Percentiles rank a stretch among this genome's conserved stretches.
Conservation (phyloP, 2,797 vertebrate genomes). For the Periparus ater region DNA sequence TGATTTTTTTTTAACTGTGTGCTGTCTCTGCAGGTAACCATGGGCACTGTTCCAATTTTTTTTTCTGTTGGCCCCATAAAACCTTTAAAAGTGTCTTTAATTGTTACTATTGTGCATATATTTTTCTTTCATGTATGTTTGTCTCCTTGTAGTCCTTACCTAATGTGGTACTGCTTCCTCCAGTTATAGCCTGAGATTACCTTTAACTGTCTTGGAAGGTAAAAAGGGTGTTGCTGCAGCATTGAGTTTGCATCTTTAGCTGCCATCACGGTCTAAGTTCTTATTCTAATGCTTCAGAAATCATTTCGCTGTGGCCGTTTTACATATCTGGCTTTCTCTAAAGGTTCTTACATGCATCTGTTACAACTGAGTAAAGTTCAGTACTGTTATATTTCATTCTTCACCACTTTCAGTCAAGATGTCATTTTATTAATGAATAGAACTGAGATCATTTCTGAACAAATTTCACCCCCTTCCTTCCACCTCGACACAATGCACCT, state of each 20-base stretch:
- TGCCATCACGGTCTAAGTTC: conserved; percentile 37
- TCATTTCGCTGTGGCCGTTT: conserved; percentile 64
- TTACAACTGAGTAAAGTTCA: conserved; percentile 71
- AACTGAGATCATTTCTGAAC: conserved; percentile 80
- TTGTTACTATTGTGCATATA: conserved; percentile 61
- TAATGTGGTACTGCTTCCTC: conserved; percentile 45
- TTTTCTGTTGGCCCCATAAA: conserved; percentile 40
- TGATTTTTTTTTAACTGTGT: conserved; percentile 63
- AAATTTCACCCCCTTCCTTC: conserved; percentile 72
- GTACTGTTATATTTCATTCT: conserved; percentile 74
- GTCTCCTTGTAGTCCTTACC: conserved; percentile 29
- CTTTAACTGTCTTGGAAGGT: conserved; percentile 51
- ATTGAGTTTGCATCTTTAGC: conserved; percentile 51
- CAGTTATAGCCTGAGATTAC: conserved; percentile 39
- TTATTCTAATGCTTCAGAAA: conserved; percentile 67
- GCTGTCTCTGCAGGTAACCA: conserved; percentile 70
- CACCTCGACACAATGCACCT: conserved; percentile 76
- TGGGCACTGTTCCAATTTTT: conserved; percentile 63
- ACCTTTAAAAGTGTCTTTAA: conserved; percentile 35
- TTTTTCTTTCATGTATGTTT: conserved; percentile 50
- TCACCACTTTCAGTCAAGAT: conserved; percentile 74
- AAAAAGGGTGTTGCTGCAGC: conserved; percentile 40
- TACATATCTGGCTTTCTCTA: conserved; percentile 63
- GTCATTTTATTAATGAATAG: conserved; percentile 81
- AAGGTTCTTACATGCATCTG: conserved; percentile 61